Conservation (phyloP, 2,113 vertebrate genomes). For the Ursus arctos region DNA sequence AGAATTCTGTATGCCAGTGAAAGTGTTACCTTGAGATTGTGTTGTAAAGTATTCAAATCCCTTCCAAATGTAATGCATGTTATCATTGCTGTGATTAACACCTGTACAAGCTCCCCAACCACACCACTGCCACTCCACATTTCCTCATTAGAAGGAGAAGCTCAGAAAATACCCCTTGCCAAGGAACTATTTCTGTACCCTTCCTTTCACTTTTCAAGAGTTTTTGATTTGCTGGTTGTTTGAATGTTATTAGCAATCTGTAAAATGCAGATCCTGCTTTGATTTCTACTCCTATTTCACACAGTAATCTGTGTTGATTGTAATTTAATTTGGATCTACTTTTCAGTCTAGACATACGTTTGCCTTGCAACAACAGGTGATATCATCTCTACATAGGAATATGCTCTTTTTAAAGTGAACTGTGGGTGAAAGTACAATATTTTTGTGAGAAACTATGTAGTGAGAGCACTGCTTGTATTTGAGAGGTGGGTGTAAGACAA, state of each 20-base stretch:
- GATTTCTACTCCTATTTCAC: background rate
- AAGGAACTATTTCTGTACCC: background rate
- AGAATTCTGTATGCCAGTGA: background rate
- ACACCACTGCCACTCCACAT: background rate
- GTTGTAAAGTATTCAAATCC: background rate
- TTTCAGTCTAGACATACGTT: constrained; percentile 33
- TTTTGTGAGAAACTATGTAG: background rate
- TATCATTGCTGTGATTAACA: background rate
- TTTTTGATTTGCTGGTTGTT: constrained; percentile 17
- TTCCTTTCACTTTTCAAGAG: constrained; percentile 33
- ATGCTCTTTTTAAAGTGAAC: constrained; percentile 40
- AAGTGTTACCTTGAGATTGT: background rate
- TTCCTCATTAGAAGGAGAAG: background rate
- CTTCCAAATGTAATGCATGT: background rate
- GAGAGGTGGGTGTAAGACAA: background rate
- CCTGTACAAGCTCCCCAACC: background rate
- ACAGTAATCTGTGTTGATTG: constrained; percentile 1
- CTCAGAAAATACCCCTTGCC: background rate
- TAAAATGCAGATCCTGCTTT: constrained; percentile 10
- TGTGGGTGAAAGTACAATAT: background rate
- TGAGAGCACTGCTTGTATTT: background rate
- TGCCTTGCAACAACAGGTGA: constrained; percentile 31
- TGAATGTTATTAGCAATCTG: background rate
- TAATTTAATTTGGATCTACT: constrained; percentile 29
- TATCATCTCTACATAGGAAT: background rate